Evolutionary conservation across 2,888 invertebrate species (phyloP).

Genomic region (Rhamphomyia laevipes): DNA sequence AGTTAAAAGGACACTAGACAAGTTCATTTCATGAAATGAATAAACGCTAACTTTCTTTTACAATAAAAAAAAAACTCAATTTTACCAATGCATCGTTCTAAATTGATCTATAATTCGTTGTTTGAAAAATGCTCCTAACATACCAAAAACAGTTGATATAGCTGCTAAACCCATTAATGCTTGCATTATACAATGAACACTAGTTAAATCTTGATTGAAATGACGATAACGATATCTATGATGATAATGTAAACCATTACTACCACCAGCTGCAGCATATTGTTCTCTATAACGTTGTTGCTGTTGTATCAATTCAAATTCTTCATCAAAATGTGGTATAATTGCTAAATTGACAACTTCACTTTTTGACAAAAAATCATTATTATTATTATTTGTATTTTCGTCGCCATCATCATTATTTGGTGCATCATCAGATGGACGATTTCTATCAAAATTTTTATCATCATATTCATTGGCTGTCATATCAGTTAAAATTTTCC

Average conservation of each 20-base stretch:
- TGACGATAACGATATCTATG: conserved; percentile 33
- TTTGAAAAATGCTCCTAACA: conserved; percentile 38
- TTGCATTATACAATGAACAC: conserved; percentile 39
- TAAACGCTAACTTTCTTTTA: no score
- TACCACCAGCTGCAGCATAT: not conserved
- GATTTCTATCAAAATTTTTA: not conserved
- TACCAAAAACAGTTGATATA: conserved; percentile 37
- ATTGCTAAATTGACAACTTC: conserved; percentile 38
- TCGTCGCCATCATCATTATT: conserved; percentile 17
- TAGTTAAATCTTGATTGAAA: conserved; percentile 32
- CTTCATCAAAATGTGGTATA: conserved; percentile 37
- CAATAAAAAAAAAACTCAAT: no score
- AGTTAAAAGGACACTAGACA: no score
- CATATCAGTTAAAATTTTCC: not conserved
- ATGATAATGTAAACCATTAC: conserved; percentile 24
- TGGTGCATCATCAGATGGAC: not conserved
- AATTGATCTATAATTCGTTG: conserved; percentile 37
- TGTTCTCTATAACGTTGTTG: conserved; percentile 31
- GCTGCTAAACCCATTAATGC: conserved; percentile 38
- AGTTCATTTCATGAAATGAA: no score
- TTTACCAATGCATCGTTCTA: conserved; percentile 38
- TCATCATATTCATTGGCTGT: not conserved
- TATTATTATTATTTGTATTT: conserved; percentile 27
- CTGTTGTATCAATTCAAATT: conserved; percentile 25
- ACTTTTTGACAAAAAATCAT: conserved; percentile 30